Evolutionary conservation across 2,113 vertebrate genomes (phyloP).

Genomic region (Tragelaphus scriptus): DNA sequence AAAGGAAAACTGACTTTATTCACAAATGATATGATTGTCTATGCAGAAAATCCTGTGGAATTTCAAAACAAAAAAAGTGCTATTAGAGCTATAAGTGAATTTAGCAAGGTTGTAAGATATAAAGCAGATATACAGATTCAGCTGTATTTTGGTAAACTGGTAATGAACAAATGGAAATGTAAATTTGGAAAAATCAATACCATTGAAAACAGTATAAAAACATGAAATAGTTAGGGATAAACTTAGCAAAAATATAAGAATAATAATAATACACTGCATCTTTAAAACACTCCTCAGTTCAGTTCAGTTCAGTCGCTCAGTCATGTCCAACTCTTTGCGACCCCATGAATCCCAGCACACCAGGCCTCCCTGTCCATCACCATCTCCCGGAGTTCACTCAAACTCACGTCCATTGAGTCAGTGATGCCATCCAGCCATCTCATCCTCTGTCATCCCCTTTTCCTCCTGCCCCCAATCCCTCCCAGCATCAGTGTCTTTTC

Average conservation of each 20-base stretch:
- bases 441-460: too few species aligned
- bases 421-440: too few species aligned
- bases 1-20: background rate
- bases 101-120: background rate
- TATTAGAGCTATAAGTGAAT: background rate
- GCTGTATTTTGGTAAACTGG: background rate
- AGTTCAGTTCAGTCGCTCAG: too few species aligned
- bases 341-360: too few species aligned
- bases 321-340: too few species aligned
- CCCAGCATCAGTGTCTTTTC: too few species aligned
- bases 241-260: background rate
- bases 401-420: too few species aligned
- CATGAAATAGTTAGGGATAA: background rate
- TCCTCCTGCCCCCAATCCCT: too few species aligned
- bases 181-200: background rate
- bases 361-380: too few species aligned
- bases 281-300: background rate
- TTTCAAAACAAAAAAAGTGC: background rate
- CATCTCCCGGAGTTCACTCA: too few species aligned
- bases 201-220: background rate
- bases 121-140: background rate
- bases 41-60: background rate
- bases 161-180: background rate
- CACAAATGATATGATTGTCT: background rate
- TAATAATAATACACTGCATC: background rate